A percentile compares a stretch with the other conserved stretches of the same genome.
These are phyloP conservation scores for Pharmacophagus antenor DNA, from an alignment of 2,888 invertebrate species.

Conservation along the genomic window DNA sequence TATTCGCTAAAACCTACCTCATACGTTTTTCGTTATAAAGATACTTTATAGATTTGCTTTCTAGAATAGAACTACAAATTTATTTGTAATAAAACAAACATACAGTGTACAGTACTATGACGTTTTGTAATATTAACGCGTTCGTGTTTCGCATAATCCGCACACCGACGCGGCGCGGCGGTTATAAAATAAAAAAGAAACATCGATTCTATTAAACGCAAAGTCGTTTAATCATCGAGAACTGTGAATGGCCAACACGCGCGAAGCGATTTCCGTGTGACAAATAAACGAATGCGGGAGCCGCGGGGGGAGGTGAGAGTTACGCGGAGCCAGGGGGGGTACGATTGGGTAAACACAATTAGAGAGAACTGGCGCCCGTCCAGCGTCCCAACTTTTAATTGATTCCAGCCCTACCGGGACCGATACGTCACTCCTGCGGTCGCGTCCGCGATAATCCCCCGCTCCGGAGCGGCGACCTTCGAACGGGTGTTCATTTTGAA, in stretches of 20 bases:
- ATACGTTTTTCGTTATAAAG: too few species aligned
- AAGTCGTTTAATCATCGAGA: conserved; percentile 20
- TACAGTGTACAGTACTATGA: too few species aligned
- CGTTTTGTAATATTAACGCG: too few species aligned
- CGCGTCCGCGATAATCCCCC: conserved; percentile 26
- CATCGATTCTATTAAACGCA: conserved; percentile 13
- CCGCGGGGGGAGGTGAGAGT: neutral
- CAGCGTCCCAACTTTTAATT: conserved; percentile 29
- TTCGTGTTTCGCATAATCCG: neutral
- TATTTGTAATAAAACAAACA: too few species aligned
- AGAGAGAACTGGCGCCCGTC: conserved; percentile 33
- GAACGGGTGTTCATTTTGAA: conserved; percentile 19
- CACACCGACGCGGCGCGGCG: neutral
- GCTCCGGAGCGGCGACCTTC: conserved; percentile 11
- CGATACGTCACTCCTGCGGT: conserved; percentile 29
- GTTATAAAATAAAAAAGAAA: neutral
- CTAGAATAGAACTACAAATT: too few species aligned
- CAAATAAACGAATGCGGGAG: conserved; percentile 17
- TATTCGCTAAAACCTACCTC: too few species aligned
- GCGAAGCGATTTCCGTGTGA: conserved; percentile 6
- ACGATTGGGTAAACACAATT: conserved; percentile 36
- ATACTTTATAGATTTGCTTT: too few species aligned
- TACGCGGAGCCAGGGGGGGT: too few species aligned
- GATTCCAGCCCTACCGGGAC: conserved; percentile 29
- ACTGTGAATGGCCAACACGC: conserved; percentile 23